Base-by-base conservation (phyloP, 2,888 invertebrate genomes). In the Diachrysia chrysitis region DNA sequence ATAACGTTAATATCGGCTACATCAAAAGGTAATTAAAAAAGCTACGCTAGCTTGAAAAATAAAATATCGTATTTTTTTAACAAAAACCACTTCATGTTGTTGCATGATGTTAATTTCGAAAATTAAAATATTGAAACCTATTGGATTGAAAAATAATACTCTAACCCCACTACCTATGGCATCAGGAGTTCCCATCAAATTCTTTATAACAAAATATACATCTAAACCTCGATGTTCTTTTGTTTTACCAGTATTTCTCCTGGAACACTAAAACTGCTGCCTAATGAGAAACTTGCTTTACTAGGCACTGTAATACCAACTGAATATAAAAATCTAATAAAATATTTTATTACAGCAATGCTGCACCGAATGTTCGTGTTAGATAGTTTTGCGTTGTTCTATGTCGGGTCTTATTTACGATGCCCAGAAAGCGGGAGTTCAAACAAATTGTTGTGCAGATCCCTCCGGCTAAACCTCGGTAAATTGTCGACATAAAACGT, bases 401-500 rank as follows among this genome's bases (percentile, higher is more conserved):
- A 77, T 77, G 83, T 85, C 80, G 79, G 81, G 78, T 79, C 78
- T 82, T 85, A 86, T 87, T 87, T 85, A 85, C 83, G 82, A 84
- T 85, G 83, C 81, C 76, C 81, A 81, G 82, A 83, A 81, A 82
- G 79, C 81, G 80, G 82, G 84, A 85, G 85, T 89, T 85, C 85
- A 88, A 90, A 90, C 87, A 90, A 90, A 90, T 90, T 86, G 88
- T 85, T 84, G 83, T 82, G 81, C 83, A 83, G 85, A 86, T 86
- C 87, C 89, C 86, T 83, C 83, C 81, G 83, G 88, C 85, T 90
- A 87, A 90, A 88, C 84, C 88, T 85, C 84, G 84, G 90, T 88
- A 90, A 90, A 92, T 88, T 89, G 90, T 90, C 88, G 87, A 88
- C 90, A 91, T 89, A 92, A 91, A 91, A 89, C 85, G 88, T 90